Percentiles rank a stretch among this genome's conserved stretches.
Conservation (phyloP, 2,888 invertebrate species). For the Antheraea assamensis region DNA sequence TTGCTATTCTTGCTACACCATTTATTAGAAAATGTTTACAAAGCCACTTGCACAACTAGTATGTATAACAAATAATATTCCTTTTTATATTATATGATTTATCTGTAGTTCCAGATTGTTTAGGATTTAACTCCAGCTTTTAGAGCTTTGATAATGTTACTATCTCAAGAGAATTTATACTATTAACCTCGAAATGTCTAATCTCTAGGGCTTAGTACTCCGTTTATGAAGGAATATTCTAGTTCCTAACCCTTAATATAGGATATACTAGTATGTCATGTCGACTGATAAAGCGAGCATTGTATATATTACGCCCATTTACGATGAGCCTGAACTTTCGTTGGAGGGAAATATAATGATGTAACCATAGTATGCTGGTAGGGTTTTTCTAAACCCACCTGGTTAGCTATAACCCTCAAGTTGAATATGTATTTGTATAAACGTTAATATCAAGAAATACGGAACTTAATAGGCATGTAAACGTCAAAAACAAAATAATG, state of each 20-base stretch:
- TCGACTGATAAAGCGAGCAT: not conserved
- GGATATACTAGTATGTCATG: not conserved
- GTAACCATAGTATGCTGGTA: too few relatives aligned
- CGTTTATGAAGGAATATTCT: not conserved
- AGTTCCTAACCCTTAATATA: not conserved
- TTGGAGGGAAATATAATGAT: too few relatives aligned
- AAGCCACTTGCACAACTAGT: too few relatives aligned
- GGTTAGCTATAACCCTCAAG: too few relatives aligned
- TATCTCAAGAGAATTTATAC: not conserved
- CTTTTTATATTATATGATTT: not conserved
- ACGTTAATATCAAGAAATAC: too few relatives aligned
- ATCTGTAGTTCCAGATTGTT: not conserved
- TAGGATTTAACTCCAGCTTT: not conserved
- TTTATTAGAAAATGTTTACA: too few relatives aligned
- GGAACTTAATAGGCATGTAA: not conserved
- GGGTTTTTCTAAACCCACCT: too few relatives aligned
- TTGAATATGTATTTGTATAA: too few relatives aligned
- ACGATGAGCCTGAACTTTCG: too few relatives aligned
- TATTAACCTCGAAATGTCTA: not conserved
- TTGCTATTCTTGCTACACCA: too few relatives aligned
- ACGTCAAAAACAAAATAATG: not conserved
- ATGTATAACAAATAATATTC: too few relatives aligned
- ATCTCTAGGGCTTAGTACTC: not conserved
- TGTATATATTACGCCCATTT: not conserved
- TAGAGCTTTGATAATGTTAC: slow-evolving; percentile 1